Evolutionary conservation across 2,888 invertebrate species (phyloP), one percentile per base, ranked within the genome.

Genomic region (Blastobasis adustella): DNA sequence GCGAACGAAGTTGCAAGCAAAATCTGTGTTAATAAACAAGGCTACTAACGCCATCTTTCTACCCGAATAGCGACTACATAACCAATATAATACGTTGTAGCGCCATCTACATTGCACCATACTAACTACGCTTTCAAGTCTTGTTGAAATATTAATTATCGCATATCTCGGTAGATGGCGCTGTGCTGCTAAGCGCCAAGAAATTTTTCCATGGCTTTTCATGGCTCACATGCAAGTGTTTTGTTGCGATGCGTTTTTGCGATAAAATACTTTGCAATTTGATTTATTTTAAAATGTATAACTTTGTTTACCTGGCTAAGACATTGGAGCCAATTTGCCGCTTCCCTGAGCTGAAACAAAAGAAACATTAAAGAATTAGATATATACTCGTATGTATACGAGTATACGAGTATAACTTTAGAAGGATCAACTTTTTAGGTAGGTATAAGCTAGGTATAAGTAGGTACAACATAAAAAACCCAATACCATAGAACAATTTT

Each of bases 241-340:
- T 45, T n/a, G n/a, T 4, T 45, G 5, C 8, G 45, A 7, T 45
- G 10, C 6, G 45, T 45, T 10, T 45, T 10, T 10, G 10, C 36
- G 45, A 54, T 53, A 52, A 44, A 49, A 38, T 45, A n/a, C 4
- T 49, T 1, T 23, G 23, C 23, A 23, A 23, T 2, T 23, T 23
- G 3, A 2, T 23, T 23, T 23, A 23, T 3, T 23, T 23, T 23
- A 40, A 6, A 40, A 4, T 40, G 40, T 8, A 4, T 40, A 40
- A 40, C 1, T 8, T 40, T 23, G 2, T 40, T 65, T 89, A 95
- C 95, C 95, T 95, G 69, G 95, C 95, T 92, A 95, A 90, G 76
- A 95, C 95, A 92, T 94, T 95, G 73, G 95, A 94, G 74, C 95
- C 94, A 65, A 95, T 90, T 83, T 95, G 93, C 76, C 94, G 91